phyloP scores from a whole-genome alignment of 2,797 vertebrate species.

The Psittacula echo region DNA sequence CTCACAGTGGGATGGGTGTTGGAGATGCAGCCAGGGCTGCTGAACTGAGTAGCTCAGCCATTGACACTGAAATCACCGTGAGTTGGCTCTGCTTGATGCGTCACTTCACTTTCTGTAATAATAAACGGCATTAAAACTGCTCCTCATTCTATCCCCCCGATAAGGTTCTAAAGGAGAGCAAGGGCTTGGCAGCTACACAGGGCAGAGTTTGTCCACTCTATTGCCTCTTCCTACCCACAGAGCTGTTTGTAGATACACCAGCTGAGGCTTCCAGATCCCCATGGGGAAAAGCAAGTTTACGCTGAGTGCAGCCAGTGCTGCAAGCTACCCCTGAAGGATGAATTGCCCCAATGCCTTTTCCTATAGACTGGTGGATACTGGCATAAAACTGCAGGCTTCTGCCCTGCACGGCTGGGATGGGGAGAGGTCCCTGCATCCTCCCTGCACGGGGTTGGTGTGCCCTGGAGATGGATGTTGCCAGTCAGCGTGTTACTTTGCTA shows the following conservation, averaged over 20 bases:
- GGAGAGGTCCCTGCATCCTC: not conserved
- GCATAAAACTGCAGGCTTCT: not conserved
- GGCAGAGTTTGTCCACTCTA: not conserved
- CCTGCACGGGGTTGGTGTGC: fast-evolving
- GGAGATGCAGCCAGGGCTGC: not conserved
- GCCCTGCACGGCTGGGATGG: not conserved
- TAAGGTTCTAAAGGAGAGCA: not conserved
- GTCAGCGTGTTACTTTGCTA: not conserved
- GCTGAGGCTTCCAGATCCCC: not conserved
- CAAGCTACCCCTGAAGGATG: not conserved
- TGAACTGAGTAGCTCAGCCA: not conserved
- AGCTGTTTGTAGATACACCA: not conserved
- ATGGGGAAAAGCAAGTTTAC: not conserved
- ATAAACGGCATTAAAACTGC: not conserved
- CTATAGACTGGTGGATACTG: not conserved
- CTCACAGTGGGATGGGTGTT: not conserved
- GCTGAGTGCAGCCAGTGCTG: not conserved
- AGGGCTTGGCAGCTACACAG: not conserved
- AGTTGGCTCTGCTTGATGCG: not conserved
- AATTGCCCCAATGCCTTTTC: not conserved
- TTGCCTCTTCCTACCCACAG: fast-evolving
- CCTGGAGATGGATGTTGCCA: constrained; percentile 10
- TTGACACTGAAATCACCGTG: not conserved
- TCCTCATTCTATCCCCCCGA: fast-evolving
- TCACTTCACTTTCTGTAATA: not conserved